Evolutionary conservation across 2,113 vertebrate species (phyloP).

Genomic region (Pardalotus punctatus): DNA sequence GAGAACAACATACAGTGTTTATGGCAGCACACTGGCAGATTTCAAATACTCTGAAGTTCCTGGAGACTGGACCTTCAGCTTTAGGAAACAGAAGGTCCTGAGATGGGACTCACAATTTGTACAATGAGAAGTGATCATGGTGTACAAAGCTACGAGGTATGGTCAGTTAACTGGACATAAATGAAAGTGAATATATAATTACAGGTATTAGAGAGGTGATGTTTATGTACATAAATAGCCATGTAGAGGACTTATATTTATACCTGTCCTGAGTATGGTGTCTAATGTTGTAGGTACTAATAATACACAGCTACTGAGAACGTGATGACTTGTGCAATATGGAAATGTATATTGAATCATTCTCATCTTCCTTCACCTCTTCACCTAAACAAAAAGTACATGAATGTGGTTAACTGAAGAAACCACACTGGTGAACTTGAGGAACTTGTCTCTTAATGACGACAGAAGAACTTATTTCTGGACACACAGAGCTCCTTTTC

Average conservation of each 20-base stretch:
- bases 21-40: not conserved
- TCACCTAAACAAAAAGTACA: not conserved
- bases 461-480: not conserved
- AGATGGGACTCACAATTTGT: not conserved
- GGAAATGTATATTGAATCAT: not conserved
- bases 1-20: not conserved
- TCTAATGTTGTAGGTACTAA: not conserved
- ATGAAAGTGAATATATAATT: not conserved
- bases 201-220: not conserved
- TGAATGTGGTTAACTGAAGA: not conserved
- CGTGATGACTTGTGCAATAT: not conserved
- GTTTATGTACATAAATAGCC: not conserved
- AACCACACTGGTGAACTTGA: not conserved
- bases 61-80: not conserved
- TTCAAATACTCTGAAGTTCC: not conserved
- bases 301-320: not conserved
- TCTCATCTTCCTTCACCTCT: not conserved
- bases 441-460: not conserved
- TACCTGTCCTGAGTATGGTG: not conserved
- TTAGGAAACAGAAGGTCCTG: not conserved
- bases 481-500: not conserved
- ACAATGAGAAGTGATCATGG: fast-evolving
- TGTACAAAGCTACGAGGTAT: not conserved
- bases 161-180: not conserved
- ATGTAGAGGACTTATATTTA: not conserved